Percentiles rank a stretch among this genome's conserved stretches.
These are phyloP conservation scores for Metaphire vulgaris DNA, from an alignment of 1,140 invertebrate species.

Conservation along the genomic window DNA sequence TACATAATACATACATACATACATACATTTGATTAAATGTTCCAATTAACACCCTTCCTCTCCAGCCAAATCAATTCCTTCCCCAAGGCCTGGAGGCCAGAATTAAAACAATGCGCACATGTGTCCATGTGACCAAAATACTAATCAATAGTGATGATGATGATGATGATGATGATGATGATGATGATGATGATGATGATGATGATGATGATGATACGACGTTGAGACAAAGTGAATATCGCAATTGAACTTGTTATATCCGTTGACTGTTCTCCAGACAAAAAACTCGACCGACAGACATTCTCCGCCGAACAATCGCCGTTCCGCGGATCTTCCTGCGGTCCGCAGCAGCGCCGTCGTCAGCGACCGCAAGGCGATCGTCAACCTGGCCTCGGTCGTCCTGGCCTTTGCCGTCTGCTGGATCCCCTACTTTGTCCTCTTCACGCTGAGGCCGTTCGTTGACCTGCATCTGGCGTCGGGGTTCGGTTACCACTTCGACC, in stretches of 20 bases:
- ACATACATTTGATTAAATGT: no score
- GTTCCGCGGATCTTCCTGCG: no score
- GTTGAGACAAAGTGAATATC: no score
- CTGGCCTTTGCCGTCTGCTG: slow-evolving; percentile 23
- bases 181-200: slow-evolving; percentile 3
- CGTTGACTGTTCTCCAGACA: no score
- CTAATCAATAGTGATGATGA: background rate
- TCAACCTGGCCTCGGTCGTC: slow-evolving; percentile 18
- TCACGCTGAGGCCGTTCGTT: slow-evolving; percentile 14
- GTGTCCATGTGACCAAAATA: no score
- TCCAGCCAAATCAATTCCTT: no score
- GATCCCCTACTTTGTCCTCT: slow-evolving; percentile 26
- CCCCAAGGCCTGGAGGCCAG: no score
- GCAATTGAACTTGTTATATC: no score
- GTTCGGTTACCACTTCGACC: slow-evolving; percentile 18
- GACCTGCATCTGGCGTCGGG: slow-evolving; percentile 2
- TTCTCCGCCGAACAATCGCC: background rate
- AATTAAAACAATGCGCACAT: no score
- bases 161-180: slow-evolving; percentile 2
- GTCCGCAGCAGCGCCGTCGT: background rate
- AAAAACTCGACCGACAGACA: no score
- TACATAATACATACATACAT: no score
- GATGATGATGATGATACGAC: background rate
- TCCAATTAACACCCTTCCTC: no score
- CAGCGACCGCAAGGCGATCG: background rate